Evolutionary conservation across 2,797 vertebrate species (phyloP), one percentile per base, ranked within the genome.

Genomic region (Sebastes miniatus): DNA sequence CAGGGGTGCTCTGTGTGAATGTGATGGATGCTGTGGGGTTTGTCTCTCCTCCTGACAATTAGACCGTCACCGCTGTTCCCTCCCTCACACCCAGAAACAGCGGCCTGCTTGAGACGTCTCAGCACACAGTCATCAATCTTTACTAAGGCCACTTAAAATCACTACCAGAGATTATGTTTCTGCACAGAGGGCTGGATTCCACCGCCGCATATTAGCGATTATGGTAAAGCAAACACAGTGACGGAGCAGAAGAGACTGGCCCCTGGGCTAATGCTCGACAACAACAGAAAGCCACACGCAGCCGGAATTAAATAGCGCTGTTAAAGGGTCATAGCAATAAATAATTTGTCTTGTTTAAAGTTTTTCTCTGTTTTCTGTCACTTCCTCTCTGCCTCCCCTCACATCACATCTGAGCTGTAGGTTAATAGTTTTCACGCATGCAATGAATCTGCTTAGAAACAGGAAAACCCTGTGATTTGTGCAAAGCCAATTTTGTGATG

Each of bases 1-100:
- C 69, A 32, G 63, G 83, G 83, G 67, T 54, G 69, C 82, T 76
- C 69, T 63, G 81, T 69, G 52, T 86, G 80, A 88, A 84, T 76
- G 80, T 89, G 90, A 93, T 91, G 84, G 83, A 91, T 92, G 84
- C 85, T 80, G 76, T 79, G 75, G 72, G 76, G 39, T 83, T 90
- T 87, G 67, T 83, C 73, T 77, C 61, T 83, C 77, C 89, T 83
- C 86, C 62, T 69, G 83, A 91, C 84, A 92, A 91, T 91, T 89
- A 90, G 31, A 79, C 77, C 59, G 13, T 87, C 81, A 76, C 77
- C 77, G 83, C 79, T 52, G 66, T 43, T 70, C 69, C 25, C 66
- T 18, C 65, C 54, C 78, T 57, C 66, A 62, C 77, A 69, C 65
- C 39, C 77, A 62, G 70, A 89, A 84, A 89, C 86, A 73, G 59